These are phyloP conservation scores for Noctuana brunneofusca DNA, from an alignment of 2,888 invertebrate species.

Conservation along the genomic window DNA sequence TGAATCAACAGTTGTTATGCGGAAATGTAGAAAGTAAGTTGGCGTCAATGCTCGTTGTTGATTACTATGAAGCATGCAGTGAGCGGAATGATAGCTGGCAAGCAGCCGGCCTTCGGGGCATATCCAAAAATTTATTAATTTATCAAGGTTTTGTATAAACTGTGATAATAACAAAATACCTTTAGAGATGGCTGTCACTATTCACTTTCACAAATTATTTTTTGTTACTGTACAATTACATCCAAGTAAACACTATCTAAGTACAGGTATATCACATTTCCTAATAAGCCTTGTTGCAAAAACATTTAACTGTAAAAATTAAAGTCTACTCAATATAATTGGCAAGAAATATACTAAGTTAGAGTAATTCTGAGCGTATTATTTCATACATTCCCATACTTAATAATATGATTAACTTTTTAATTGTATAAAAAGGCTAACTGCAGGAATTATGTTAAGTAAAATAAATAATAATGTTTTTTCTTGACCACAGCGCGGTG, in stretches of 20 bases:
- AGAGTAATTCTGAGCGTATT: no score
- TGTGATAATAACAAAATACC: neutral
- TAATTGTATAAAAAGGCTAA: constrained; percentile 1
- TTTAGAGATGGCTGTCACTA: neutral
- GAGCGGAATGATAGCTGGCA: constrained; percentile 33
- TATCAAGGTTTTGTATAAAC: neutral
- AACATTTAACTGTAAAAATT: no score
- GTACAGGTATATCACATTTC: neutral
- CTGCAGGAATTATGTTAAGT: constrained; percentile 9
- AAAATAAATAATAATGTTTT: constrained; percentile 26
- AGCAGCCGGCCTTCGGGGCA: neutral
- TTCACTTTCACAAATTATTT: no score
- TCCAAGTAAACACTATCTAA: neutral
- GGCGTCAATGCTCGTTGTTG: constrained; percentile 38
- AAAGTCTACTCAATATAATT: no score
- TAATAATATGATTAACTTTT: constrained; percentile 5
- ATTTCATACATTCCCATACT: constrained; percentile 7
- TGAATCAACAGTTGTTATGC: constrained; percentile 36
- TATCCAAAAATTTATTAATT: constrained; percentile 5
- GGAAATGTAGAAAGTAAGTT: constrained; percentile 46
- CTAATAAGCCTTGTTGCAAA: no score
- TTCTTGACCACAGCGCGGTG: constrained; percentile 8
- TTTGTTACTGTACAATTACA: neutral
- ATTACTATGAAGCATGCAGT: constrained; percentile 41
- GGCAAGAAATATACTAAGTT: no score